phyloP scores from a whole-genome alignment of 2,888 invertebrate species.

The Stratiomys singularior region DNA sequence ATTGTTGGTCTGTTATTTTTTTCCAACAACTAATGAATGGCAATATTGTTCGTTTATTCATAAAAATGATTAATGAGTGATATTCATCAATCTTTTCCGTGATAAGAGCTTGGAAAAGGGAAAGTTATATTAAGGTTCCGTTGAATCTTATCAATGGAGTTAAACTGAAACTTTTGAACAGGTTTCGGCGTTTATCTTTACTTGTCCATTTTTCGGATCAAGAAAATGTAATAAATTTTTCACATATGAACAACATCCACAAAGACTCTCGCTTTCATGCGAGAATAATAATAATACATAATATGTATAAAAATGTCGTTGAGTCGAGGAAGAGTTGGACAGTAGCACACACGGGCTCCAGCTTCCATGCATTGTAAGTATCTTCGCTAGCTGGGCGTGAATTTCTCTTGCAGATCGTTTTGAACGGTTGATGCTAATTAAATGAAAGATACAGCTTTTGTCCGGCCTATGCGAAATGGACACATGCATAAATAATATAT shows the following conservation, averaged over 20 bases:
- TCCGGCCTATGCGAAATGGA: slow-evolving; percentile 10
- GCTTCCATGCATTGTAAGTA: not conserved
- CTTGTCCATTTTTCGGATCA: not conserved
- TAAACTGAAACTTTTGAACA: not conserved
- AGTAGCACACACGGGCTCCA: not conserved
- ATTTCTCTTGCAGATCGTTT: slow-evolving; percentile 1
- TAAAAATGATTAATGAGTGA: no score
- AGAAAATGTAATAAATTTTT: slow-evolving; percentile 16
- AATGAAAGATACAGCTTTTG: slow-evolving; percentile 14
- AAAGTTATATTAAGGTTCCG: slow-evolving; percentile 11
- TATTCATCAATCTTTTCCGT: not conserved
- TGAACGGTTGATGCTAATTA: slow-evolving; percentile 12
- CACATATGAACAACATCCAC: not conserved
- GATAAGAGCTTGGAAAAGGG: not conserved
- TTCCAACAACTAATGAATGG: no score
- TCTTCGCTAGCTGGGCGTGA: not conserved
- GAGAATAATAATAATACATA: not conserved
- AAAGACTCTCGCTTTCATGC: slow-evolving; percentile 28
- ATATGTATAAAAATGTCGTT: slow-evolving; percentile 16
- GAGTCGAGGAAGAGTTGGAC: not conserved
- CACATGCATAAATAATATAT: not conserved
- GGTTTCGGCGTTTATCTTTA: not conserved
- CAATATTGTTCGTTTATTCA: no score
- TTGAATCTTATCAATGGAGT: not conserved
- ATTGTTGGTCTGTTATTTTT: no score